A percentile compares a stretch with the other conserved stretches of the same genome.
Conservation (phyloP, 2,797 vertebrate genomes). For the Esox masquinongy region DNA sequence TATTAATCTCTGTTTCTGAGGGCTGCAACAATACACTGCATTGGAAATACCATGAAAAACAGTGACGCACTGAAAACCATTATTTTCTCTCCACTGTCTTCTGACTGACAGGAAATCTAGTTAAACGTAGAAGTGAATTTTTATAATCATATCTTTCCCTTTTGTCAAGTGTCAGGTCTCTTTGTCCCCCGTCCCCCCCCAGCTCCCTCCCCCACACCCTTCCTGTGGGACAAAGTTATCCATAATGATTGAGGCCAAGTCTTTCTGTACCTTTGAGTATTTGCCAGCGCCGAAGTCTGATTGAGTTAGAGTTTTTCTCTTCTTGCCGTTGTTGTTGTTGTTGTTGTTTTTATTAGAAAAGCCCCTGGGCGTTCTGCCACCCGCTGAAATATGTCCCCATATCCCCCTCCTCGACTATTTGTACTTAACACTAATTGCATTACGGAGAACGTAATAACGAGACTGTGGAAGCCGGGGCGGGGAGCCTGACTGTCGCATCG, state of each 20-base stretch:
- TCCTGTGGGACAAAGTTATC: not conserved
- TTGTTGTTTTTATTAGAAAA: slow-evolving; percentile 2
- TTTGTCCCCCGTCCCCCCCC: not conserved
- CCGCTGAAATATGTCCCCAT: not conserved
- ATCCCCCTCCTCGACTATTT: not conserved
- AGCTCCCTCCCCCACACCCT: not conserved
- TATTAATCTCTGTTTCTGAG: not conserved
- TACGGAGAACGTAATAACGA: not conserved
- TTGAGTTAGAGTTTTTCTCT: not conserved
- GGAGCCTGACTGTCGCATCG: not conserved
- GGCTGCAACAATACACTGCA: not conserved
- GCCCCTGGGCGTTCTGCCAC: not conserved
- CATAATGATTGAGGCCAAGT: not conserved
- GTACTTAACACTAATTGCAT: not conserved
- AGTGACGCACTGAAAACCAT: not conserved
- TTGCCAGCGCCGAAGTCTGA: not conserved
- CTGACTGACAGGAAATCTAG: not conserved
- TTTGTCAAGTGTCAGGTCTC: not conserved
- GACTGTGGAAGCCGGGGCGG: not conserved
- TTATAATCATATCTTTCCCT: not conserved
- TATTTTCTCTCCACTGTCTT: not conserved
- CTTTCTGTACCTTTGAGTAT: not conserved
- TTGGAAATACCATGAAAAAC: not conserved
- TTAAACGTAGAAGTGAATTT: not conserved
- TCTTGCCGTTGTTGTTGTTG: not conserved